Conservation (phyloP, 2,113 vertebrate genomes). For the Rhombomys opimus region DNA sequence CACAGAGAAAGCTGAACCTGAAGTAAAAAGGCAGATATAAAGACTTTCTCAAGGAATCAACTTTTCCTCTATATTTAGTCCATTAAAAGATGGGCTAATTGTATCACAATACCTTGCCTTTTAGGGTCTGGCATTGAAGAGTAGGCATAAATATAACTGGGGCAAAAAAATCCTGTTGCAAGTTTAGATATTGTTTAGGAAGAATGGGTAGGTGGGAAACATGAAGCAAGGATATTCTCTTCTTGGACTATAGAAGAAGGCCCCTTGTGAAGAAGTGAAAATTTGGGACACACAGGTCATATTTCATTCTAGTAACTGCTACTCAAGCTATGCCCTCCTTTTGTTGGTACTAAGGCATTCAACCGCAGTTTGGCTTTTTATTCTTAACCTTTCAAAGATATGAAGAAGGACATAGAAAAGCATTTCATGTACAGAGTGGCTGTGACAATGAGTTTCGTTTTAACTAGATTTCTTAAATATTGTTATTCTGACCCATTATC, state of each 20-base stretch:
- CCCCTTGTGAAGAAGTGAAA: conserved; percentile 64
- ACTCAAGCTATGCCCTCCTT: conserved; percentile 7
- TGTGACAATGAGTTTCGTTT: conserved; percentile 66
- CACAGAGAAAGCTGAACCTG: not conserved
- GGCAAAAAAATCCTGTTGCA: conserved; percentile 42
- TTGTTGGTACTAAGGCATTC: conserved; percentile 28
- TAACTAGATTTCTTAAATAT: conserved; percentile 61
- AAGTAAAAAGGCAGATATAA: not conserved
- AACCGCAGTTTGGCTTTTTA: conserved; percentile 41
- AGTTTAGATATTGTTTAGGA: conserved; percentile 61
- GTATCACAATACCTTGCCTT: not conserved
- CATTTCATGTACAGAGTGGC: conserved; percentile 50
- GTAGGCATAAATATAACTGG: conserved; percentile 45
- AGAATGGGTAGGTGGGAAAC: not conserved
- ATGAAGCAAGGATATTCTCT: conserved; percentile 54
- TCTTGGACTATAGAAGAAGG: conserved; percentile 3
- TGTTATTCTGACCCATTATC: conserved; percentile 39
- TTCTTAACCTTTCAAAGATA: conserved; percentile 63
- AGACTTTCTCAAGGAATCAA: not conserved
- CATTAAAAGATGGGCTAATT: not conserved
- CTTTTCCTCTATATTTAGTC: conserved; percentile 40
- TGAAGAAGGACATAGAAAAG: conserved; percentile 18
- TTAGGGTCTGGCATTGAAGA: not conserved
- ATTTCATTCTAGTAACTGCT: conserved; percentile 29
- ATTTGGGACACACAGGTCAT: conserved; percentile 52